Evolutionary conservation across 1,140 invertebrate species (phyloP).

Genomic region (Carcinoscorpius rotundicauda): DNA sequence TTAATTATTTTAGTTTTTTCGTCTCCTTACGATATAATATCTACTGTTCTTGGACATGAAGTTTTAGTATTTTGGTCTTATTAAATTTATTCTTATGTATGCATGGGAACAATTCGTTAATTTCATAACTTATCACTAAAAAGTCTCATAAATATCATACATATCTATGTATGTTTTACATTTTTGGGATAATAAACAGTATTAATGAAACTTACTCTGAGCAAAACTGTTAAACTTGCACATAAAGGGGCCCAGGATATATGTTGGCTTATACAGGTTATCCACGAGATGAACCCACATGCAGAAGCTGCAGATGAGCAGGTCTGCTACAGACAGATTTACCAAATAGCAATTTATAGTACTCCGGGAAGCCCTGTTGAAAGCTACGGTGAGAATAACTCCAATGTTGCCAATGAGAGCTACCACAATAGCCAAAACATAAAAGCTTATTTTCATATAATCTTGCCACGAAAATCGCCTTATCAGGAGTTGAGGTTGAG

Average conservation of each 20-base stretch:
- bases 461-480: constrained; percentile 24
- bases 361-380: constrained; percentile 34
- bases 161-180: no score
- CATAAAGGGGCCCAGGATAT: constrained; percentile 33
- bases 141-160: no score
- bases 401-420: constrained; percentile 37
- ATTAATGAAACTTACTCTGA: constrained; percentile 33
- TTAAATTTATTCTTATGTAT: no score
- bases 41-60: no score
- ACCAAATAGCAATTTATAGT: constrained; percentile 37
- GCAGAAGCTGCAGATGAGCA: constrained; percentile 35
- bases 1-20: no score
- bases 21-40: no score
- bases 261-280: constrained; percentile 27
- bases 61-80: no score
- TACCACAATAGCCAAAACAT: constrained; percentile 26
- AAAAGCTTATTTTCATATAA: constrained; percentile 29
- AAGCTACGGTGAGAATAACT: constrained; percentile 39
- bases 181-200: no score
- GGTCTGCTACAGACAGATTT: constrained; percentile 34
- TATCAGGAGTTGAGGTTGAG: constrained; percentile 16
- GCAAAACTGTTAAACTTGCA: constrained; percentile 41
- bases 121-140: no score
- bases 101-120: no score
- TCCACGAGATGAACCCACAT: constrained; percentile 40